phyloP scores from a whole-genome alignment of 1,140 invertebrate genomes.

The Caenorhabditis briggsae region DNA sequence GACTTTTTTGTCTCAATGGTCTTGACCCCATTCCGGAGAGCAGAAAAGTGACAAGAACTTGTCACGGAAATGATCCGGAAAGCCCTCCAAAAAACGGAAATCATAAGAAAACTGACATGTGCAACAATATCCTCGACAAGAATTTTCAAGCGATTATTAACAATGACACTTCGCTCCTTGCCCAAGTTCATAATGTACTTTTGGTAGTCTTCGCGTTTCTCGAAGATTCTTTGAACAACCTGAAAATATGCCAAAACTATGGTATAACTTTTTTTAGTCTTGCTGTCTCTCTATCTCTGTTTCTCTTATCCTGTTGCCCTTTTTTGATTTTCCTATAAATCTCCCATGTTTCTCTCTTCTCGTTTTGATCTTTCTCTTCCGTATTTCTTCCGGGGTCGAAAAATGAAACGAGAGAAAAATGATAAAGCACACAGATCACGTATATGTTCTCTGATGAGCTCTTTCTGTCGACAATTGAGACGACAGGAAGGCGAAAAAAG shows the following conservation, averaged over 20 bases:
- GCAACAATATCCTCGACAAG: conserved; percentile 73
- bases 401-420: conserved; percentile 42
- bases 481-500: not conserved
- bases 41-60: conserved; percentile 27
- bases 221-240: conserved; percentile 70
- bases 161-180: conserved; percentile 71
- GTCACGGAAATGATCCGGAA: conserved; percentile 27
- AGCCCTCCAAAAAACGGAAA: not conserved
- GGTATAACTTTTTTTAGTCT: not conserved
- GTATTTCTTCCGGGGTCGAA: conserved; percentile 13
- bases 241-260: conserved; percentile 58
- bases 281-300: not conserved
- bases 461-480: not conserved
- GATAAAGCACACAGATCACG: conserved; percentile 51
- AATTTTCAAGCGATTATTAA: conserved; percentile 70
- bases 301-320: not conserved
- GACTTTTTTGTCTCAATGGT: not conserved
- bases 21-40: conserved; percentile 25
- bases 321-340: not conserved
- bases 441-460: conserved; percentile 29
- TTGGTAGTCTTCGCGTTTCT: conserved; percentile 73
- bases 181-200: conserved; percentile 71
- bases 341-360: not conserved
- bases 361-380: conserved; percentile 33
- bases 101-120: conserved; percentile 66